Base-by-base conservation (phyloP, 1,140 invertebrate genomes). In the Ditylenchus dipsaci region DNA sequence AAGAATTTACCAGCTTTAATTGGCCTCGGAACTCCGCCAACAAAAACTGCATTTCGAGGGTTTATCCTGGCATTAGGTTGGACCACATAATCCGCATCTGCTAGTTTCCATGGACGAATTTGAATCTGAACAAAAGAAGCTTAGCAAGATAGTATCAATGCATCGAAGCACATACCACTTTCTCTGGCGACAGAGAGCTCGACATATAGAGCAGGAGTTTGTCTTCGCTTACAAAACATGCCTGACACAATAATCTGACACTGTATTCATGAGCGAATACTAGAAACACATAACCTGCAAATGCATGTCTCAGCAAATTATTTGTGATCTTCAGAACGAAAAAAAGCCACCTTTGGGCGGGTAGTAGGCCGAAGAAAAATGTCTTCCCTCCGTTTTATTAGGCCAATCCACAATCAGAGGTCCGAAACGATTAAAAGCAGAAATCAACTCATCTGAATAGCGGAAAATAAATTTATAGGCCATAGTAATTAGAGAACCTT, bases 351-450 rank as follows among this genome's bases (percentile, higher is more conserved):
- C 62, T n/a, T 30, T 30, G 19, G 19, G 38, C 15, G 27, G 27
- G 45, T 23, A 59, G 11, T 66, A 66, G 26, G 42, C 57, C 57
- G 29, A 45, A 45, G 38, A 56, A 29, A 38, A 42, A 67, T 42
- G 19, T 27, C 29, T 27, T 15, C 47, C 49, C 8, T 45, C 60
- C 19, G 23, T 21, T 33, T 63, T 23, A 1, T 38, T 95, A 1
- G 94, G 94, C 95, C 94, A 97, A 85, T 97, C 95, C 57, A 97
- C 94, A 64, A 96, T 92, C 72, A 97, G 85, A 7, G 92, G 91
- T 43, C 95, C 94, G 84, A 97, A 97, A 74, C 38, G 11, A 29
- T 30, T 1, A 43, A 67, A 9, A 27, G 29, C 27, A 42, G 33
- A 60, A 63, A 1, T 13, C 30, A 38, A 11, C 33, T 38, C 33